phyloP scores from a whole-genome alignment of 2,888 invertebrate species.

The Nomada ferruginata region DNA sequence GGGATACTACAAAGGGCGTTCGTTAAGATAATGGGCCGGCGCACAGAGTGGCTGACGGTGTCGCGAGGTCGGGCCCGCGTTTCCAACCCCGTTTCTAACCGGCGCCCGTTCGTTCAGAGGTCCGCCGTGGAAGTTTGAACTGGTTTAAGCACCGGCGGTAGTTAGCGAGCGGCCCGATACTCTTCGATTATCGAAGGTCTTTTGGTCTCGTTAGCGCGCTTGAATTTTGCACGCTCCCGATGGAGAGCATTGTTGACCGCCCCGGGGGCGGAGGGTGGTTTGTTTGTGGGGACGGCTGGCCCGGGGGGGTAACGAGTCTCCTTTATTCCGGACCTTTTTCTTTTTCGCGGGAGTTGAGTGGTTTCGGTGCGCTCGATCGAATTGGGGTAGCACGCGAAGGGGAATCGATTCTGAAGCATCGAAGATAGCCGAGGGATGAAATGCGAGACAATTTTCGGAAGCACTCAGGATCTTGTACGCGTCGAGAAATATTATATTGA shows the following conservation, averaged over 20 bases:
- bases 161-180: slow-evolving; percentile 45
- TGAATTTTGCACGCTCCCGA: slow-evolving; percentile 41
- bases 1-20: slow-evolving; percentile 71
- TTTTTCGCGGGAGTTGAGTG: background rate
- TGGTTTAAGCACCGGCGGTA: slow-evolving; percentile 49
- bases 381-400: too few species aligned
- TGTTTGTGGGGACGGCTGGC: slow-evolving; percentile 7
- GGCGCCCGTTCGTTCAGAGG: slow-evolving; percentile 28
- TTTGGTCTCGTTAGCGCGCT: slow-evolving; percentile 44
- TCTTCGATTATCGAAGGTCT: slow-evolving; percentile 51
- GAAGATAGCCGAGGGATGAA: too few species aligned
- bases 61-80: slow-evolving; percentile 33
- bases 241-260: slow-evolving; percentile 33
- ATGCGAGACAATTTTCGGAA: too few species aligned
- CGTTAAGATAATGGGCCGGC: slow-evolving; percentile 75
- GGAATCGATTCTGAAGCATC: too few species aligned
- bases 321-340: slow-evolving; percentile 2
- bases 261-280: background rate
- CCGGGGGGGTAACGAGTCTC: background rate
- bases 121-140: slow-evolving; percentile 47
- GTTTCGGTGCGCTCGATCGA: background rate
- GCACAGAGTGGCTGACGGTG: slow-evolving; percentile 57
- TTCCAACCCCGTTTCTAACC: slow-evolving; percentile 7
- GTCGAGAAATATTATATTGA: too few species aligned
- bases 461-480: background rate